These are phyloP conservation scores for Coreius guichenoti DNA, from an alignment of 2,797 vertebrate species.

Conservation along the genomic window DNA sequence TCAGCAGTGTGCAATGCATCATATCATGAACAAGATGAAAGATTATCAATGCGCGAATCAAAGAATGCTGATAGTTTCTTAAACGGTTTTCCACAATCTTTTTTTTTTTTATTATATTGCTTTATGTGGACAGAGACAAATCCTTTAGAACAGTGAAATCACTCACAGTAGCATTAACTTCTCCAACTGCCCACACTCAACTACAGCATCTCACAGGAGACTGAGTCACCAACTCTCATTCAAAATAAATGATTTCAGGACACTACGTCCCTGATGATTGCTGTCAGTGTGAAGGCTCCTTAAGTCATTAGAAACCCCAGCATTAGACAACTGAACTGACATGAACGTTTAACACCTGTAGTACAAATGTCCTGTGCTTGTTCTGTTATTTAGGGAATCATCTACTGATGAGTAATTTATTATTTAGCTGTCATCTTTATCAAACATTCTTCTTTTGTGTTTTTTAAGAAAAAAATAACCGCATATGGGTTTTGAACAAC, in stretches of 20 bases:
- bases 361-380: background rate
- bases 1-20: background rate
- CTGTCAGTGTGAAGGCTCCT: background rate
- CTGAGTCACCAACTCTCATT: slow-evolving; percentile 12
- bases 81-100: background rate
- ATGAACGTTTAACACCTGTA: background rate
- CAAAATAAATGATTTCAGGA: slow-evolving; percentile 19
- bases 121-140: slow-evolving; percentile 18
- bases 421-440: background rate
- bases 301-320: background rate
- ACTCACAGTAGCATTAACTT: slow-evolving; percentile 15
- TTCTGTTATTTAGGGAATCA: background rate
- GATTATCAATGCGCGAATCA: background rate
- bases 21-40: slow-evolving; percentile 1
- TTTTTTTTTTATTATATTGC: slow-evolving; percentile 3
- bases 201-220: slow-evolving; percentile 12
- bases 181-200: background rate
- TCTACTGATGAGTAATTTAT: background rate
- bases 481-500: background rate
- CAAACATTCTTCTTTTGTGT: background rate
- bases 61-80: slow-evolving; percentile 19
- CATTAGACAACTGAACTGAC: slow-evolving; percentile 16
- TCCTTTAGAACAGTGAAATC: background rate
- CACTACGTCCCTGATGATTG: background rate
- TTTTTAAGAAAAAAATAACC: background rate